A percentile compares a stretch with the other conserved stretches of the same genome.
phyloP scores from a whole-genome alignment of 2,797 vertebrate genomes.

The Acanthopagrus latus region DNA sequence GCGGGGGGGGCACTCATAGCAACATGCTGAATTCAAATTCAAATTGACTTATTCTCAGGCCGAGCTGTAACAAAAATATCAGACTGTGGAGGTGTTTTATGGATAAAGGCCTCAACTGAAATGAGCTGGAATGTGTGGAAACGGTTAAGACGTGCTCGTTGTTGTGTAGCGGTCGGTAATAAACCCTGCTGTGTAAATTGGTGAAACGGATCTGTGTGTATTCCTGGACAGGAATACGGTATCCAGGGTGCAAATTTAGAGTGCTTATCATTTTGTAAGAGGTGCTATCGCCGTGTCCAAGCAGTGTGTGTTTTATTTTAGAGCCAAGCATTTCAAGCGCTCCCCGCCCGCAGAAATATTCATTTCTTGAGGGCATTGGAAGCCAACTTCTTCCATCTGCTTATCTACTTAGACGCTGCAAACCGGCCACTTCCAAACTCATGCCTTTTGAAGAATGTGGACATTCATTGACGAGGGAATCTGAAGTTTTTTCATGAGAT shows the following conservation, averaged over 20 bases:
- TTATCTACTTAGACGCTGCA: conserved; percentile 50
- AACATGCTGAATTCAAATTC: conserved; percentile 83
- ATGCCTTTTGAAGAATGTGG: neutral
- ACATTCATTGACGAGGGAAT: conserved; percentile 3
- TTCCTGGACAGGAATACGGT: neutral
- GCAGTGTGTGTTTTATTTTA: neutral
- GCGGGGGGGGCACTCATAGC: conserved; percentile 65
- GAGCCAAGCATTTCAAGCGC: conserved; percentile 1
- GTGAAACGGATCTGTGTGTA: neutral
- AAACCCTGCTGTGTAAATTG: neutral
- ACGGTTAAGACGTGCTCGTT: neutral
- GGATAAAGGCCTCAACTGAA: conserved; percentile 14
- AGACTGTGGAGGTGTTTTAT: conserved; percentile 15
- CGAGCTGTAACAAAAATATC: conserved; percentile 58
- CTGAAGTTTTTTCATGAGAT: neutral
- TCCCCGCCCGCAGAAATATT: conserved; percentile 15
- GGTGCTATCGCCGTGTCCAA: neutral
- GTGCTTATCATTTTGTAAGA: neutral
- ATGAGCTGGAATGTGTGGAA: conserved; percentile 10
- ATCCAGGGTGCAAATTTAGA: neutral
- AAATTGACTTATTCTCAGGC: conserved; percentile 75
- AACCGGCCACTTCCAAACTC: conserved; percentile 29
- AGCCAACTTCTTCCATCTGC: conserved; percentile 49
- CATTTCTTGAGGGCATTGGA: conserved; percentile 26
- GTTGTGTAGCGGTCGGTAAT: neutral